A percentile compares a stretch with the other conserved stretches of the same genome.
These are phyloP conservation scores for Lithosia quadra DNA, from an alignment of 2,888 invertebrate genomes.

Conservation along the genomic window DNA sequence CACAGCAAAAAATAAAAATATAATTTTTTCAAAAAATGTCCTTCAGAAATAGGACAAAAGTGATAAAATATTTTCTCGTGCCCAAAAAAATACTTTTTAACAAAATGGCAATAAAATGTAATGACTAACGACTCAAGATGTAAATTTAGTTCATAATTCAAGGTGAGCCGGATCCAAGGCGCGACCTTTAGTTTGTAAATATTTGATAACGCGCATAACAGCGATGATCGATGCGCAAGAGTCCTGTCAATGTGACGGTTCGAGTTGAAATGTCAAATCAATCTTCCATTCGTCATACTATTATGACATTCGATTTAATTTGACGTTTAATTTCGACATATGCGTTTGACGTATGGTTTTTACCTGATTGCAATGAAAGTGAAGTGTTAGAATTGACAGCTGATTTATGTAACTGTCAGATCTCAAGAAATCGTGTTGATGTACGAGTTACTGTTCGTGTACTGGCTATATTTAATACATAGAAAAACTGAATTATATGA, in stretches of 20 bases:
- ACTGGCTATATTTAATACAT: not conserved
- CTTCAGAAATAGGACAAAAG: too few relatives aligned
- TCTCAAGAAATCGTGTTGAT: conserved; percentile 1
- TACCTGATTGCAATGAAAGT: conserved; percentile 24
- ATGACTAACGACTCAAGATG: not conserved
- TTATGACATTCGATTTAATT: conserved; percentile 27
- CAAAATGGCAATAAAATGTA: not conserved
- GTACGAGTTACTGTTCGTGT: not conserved
- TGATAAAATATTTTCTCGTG: too few relatives aligned
- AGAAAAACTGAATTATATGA: not conserved
- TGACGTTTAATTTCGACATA: conserved; percentile 35
- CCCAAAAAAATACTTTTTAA: too few relatives aligned
- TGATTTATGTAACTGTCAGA: conserved; percentile 17
- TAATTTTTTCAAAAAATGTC: too few relatives aligned
- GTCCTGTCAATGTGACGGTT: conserved; percentile 41
- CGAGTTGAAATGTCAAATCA: conserved; percentile 44
- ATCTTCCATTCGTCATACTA: conserved; percentile 44
- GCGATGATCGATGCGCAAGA: conserved; percentile 39
- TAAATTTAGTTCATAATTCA: conserved; percentile 15
- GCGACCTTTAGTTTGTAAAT: conserved; percentile 43
- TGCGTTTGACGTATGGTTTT: conserved; percentile 21
- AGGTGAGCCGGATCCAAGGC: conserved; percentile 32
- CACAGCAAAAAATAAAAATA: too few relatives aligned
- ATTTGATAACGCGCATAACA: conserved; percentile 37
- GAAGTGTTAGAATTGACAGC: conserved; percentile 20